These are phyloP conservation scores for Drosophila picticornis DNA, from an alignment of 2,888 invertebrate species.

Conservation along the genomic window DNA sequence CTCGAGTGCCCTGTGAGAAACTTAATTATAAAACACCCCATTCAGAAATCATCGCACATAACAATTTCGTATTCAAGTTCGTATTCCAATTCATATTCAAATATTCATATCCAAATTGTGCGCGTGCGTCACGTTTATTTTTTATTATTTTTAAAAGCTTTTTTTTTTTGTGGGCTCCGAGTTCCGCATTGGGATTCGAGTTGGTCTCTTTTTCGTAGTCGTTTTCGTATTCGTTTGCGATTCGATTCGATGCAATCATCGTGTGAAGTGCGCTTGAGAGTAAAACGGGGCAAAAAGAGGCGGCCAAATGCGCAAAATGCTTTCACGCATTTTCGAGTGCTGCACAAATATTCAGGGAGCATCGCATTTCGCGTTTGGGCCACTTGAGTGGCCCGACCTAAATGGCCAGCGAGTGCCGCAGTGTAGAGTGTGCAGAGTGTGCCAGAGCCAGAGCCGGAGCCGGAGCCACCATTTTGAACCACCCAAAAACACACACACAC, in stretches of 20 bases:
- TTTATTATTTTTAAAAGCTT: conserved; percentile 1
- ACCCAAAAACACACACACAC: conserved; percentile 10
- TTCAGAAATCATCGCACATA: conserved; percentile 57
- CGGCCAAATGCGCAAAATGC: conserved; percentile 73
- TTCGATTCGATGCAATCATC: conserved; percentile 6
- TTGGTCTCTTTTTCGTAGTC: background rate
- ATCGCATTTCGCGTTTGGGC: conserved; percentile 28
- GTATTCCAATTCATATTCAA: conserved; percentile 4
- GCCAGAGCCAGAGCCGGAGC: background rate
- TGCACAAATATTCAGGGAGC: conserved; percentile 12
- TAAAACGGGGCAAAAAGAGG: conserved; percentile 55
- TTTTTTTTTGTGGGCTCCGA: background rate
- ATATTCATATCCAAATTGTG: conserved; percentile 38
- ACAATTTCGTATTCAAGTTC: conserved; percentile 24
- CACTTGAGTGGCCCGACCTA: conserved; percentile 40
- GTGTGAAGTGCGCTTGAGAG: conserved; percentile 46
- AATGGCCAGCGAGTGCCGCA: conserved; percentile 25
- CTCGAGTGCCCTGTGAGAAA: conserved; percentile 33
- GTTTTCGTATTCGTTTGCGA: conserved; percentile 4
- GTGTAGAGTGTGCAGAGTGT: conserved; percentile 8
- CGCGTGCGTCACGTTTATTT: conserved; percentile 62
- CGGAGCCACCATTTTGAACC: conserved; percentile 14
- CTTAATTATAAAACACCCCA: conserved; percentile 62
- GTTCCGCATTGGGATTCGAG: background rate
- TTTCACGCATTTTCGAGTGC: conserved; percentile 54